Base-by-base conservation (phyloP, 2,113 vertebrate genomes). In the Megalops atlanticus region DNA sequence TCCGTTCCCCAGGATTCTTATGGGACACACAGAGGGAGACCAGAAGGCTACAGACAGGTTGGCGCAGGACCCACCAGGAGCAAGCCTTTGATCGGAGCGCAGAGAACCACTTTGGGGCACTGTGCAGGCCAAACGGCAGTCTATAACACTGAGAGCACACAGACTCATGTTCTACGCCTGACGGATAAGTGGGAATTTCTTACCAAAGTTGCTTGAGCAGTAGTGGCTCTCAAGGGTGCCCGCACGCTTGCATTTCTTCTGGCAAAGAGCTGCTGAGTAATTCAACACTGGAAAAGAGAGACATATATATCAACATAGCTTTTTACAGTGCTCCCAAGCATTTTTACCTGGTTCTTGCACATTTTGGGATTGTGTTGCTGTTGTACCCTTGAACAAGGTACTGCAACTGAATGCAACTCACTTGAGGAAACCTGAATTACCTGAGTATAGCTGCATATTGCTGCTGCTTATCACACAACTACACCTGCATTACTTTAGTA, bases 131-230 rank as follows among this genome's bases (percentile, higher is more conserved):
- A 31, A 70, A 54, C 2, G 18, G 16, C 16, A 54, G 86, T 85
- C 73, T 71, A 0, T n/a, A 71, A 85, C 81, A 82, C 41, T 75
- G 85, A 87, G 82, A 82, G 49, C 16, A 58, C 21, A 6, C 16
- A 41, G 58, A 69, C 78, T 45, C 33, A 31, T 84, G 77, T 85
- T 70, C 83, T 76, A 84, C 16, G 1, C 5, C 79, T 82, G 70
- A 84, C 86, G 69, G 84, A 87, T 85, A 82, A 18, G 16, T 79
- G 38, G 40, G 76, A 85, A 78, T 78, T 84, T 83, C 94, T 93
- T 95, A 97, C 96, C 95, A 0, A 97, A 97, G 88, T 95, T 91
- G 86, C 94, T 96, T 6, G 93, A 93, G 86, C 96, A 97, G 1
- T 94, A 97, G 91, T 94, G 94, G 89, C 92, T 94, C 92, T 96